Base-by-base conservation (phyloP, 2,888 invertebrate genomes). In the Acleris sparsana region DNA sequence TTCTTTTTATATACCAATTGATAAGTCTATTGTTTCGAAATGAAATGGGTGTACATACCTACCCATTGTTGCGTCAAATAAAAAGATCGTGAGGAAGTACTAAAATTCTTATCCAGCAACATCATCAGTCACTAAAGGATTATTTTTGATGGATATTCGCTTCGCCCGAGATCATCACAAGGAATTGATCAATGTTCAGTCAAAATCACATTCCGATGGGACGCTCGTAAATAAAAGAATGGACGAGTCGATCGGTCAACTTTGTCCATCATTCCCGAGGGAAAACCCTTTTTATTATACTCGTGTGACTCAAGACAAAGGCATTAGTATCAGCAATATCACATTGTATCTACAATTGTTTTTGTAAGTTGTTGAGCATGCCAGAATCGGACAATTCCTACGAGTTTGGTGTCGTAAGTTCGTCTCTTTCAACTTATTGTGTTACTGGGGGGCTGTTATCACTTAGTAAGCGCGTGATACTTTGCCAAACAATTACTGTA, bases 381-480 rank as follows among this genome's bases (percentile, higher is more conserved):
- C 56, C 61, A 29, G 53, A 51, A 65, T 25, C 33, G 29, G 59
- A 13, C 29, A 46, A 22, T 16, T 11, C 4, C 33, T n/a, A 46
- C 13, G 22, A 13, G 5, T 22, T 51, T 17, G n/a, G 9, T 22
- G 44, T 56, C 43, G 60, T 44, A 60, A 51, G 51, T 44, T 61
- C 56, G 16, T 7, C 17, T 48, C 62, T 48, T 22, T 16, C 46
- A n/a, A 49, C 58, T 49, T 44, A 60, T 44, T 51, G 51, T 43
- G 25, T 53, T 59, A 53, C 56, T 56, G 62, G 56, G 61, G 22
- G 52, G 22, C 44, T 62, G 52, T 52, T 61, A 46, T 51, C 56
- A 62, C 22, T 53, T n/a, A 3, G 33, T 51, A 53, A 52, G 57
- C 66, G 56, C 60, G 51, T 62, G 66, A 61, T 51, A 29, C 46